phyloP scores from a whole-genome alignment of 2,113 vertebrate species.

The Dicaeum eximium region DNA sequence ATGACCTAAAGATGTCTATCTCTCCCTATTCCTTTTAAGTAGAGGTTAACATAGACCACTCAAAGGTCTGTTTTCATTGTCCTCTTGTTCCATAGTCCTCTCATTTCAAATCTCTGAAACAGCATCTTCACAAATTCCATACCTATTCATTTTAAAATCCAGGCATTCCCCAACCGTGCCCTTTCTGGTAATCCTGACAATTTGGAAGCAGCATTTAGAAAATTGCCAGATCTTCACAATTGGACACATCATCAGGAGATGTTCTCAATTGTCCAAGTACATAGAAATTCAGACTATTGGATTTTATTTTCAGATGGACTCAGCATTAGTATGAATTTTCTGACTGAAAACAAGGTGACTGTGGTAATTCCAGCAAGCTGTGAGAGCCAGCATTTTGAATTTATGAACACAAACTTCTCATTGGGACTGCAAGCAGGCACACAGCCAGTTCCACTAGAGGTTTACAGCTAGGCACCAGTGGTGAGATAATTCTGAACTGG shows the following conservation, averaged over 20 bases:
- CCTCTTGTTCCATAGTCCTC: neutral
- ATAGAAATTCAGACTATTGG: neutral
- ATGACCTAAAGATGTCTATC: neutral
- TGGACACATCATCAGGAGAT: neutral
- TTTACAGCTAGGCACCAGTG: neutral
- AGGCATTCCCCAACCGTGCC: neutral
- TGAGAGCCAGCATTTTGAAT: neutral
- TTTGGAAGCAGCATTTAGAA: neutral
- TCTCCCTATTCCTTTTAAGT: neutral
- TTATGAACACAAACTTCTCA: neutral
- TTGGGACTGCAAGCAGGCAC: neutral
- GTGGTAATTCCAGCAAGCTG: neutral
- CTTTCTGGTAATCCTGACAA: neutral
- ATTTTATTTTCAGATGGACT: neutral
- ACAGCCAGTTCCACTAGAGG: neutral
- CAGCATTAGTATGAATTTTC: neutral
- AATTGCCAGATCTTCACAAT: neutral
- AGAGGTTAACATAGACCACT: neutral
- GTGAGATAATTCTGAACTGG: conserved; percentile 1
- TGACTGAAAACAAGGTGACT: neutral
- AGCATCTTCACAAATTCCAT: neutral
- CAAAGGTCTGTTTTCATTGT: neutral
- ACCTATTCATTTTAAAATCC: neutral
- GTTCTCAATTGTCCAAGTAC: neutral
- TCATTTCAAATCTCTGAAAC: neutral